phyloP scores from a whole-genome alignment of 2,113 vertebrate genomes.

The Apodemus speciosus region DNA sequence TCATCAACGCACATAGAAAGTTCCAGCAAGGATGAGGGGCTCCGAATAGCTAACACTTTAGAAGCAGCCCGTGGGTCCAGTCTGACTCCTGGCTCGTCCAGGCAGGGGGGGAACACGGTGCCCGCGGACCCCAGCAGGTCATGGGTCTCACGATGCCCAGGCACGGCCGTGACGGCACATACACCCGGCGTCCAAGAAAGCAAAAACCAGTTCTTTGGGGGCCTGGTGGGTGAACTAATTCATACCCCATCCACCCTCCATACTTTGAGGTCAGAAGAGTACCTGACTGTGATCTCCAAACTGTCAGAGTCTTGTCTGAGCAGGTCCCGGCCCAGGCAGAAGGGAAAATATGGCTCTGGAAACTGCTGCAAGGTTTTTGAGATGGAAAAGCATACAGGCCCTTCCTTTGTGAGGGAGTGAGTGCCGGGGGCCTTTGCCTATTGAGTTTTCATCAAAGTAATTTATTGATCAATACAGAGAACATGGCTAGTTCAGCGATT shows the following conservation, averaged over 20 bases:
- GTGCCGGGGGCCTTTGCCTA: slow-evolving; percentile 61
- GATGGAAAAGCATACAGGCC: neutral
- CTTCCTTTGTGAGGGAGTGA: slow-evolving; percentile 61
- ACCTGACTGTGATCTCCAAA: neutral
- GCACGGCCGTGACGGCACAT: neutral
- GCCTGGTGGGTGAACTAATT: neutral
- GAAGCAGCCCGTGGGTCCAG: neutral
- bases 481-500: slow-evolving; percentile 79
- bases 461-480: slow-evolving; percentile 79
- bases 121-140: neutral
- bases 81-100: neutral
- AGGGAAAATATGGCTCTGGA: slow-evolving; percentile 35
- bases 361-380: slow-evolving; percentile 47
- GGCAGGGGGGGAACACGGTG: neutral
- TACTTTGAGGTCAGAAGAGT: neutral
- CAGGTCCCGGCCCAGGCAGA: neutral
- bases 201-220: neutral
- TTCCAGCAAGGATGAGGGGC: neutral
- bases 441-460: slow-evolving; percentile 78
- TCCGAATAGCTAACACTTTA: neutral
- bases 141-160: rapidly evolving
- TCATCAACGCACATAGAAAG: neutral
- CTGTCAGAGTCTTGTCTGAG: neutral
- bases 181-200: neutral
- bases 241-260: rapidly evolving